A percentile compares a stretch with the other conserved stretches of the same genome.
These are phyloP conservation scores for Lacerta agilis DNA, from an alignment of 2,797 vertebrate genomes.

Conservation along the genomic window DNA sequence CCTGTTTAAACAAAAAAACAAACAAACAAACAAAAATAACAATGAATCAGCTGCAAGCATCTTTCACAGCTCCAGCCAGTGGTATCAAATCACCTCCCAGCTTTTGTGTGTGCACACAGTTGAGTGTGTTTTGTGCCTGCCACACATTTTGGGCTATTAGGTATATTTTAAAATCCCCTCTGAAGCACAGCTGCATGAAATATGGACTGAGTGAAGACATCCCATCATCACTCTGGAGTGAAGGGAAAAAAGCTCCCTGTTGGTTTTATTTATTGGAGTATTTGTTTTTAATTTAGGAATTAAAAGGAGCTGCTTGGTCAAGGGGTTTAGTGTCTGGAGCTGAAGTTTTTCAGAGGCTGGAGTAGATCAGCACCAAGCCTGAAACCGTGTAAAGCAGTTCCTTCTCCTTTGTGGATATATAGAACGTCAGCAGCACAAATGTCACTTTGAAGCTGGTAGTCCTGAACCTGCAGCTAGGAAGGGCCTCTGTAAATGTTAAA, in stretches of 20 bases:
- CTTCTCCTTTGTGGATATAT: not conserved
- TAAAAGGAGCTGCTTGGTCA: not conserved
- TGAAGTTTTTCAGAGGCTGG: accelerated
- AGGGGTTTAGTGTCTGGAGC: not conserved
- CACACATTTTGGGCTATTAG: not conserved
- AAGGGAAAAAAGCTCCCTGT: not conserved
- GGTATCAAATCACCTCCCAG: not conserved
- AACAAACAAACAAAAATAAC: not conserved
- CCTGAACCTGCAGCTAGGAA: not conserved
- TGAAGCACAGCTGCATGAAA: slow-evolving; percentile 13
- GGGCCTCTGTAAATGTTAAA: not conserved
- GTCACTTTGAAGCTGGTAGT: too few species aligned
- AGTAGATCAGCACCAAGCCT: not conserved
- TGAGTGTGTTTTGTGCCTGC: not conserved
- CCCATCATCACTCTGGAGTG: not conserved
- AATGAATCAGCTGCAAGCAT: not conserved
- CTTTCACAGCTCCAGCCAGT: not conserved
- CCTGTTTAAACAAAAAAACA: too few species aligned
- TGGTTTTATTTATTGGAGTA: not conserved
- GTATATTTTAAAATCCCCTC: not conserved
- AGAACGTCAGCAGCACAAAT: not conserved
- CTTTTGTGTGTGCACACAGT: not conserved
- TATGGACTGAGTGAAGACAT: not conserved
- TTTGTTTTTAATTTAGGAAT: not conserved
- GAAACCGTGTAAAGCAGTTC: not conserved